These are phyloP conservation scores for Tridacna gigas DNA, from an alignment of 2,888 invertebrate species.

Conservation along the genomic window DNA sequence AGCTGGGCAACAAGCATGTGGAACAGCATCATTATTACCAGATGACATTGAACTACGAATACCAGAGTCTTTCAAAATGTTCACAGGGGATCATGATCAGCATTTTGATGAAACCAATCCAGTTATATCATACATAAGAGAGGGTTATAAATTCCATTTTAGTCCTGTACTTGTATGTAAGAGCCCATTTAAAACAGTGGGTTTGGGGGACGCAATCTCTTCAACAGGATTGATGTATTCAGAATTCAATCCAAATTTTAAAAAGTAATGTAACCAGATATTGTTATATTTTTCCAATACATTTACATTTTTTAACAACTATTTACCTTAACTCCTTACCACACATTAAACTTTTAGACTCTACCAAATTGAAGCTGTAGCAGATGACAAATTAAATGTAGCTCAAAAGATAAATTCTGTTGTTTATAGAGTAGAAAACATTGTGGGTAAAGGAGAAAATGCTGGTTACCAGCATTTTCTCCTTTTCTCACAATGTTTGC, in stretches of 20 bases:
- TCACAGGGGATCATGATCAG: slow-evolving; percentile 70
- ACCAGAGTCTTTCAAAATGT: slow-evolving; percentile 81
- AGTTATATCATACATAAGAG: slow-evolving; percentile 84
- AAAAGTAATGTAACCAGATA: background rate
- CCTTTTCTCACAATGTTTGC: too few relatives aligned
- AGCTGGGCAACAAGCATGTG: slow-evolving; percentile 85
- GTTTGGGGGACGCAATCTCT: slow-evolving; percentile 86
- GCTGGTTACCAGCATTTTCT: too few relatives aligned
- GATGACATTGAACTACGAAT: slow-evolving; percentile 84
- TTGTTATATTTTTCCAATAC: too few relatives aligned
- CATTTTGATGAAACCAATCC: slow-evolving; percentile 79
- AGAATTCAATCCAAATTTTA: slow-evolving; percentile 66
- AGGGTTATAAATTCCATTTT: slow-evolving; percentile 84
- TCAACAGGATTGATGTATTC: slow-evolving; percentile 85
- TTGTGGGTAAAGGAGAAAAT: too few relatives aligned
- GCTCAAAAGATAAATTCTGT: too few relatives aligned
- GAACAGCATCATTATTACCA: slow-evolving; percentile 72
- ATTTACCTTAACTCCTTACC: too few relatives aligned
- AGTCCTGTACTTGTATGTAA: slow-evolving; percentile 86
- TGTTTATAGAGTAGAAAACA: too few relatives aligned
- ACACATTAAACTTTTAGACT: too few relatives aligned
- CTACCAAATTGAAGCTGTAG: too few relatives aligned
- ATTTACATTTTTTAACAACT: too few relatives aligned
- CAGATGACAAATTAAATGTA: too few relatives aligned
- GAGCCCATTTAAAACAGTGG: slow-evolving; percentile 85